These are phyloP conservation scores for Echinarachnius parma DNA, from an alignment of 53 echinoderm and acorn worm genomes.

Conservation along the genomic window DNA sequence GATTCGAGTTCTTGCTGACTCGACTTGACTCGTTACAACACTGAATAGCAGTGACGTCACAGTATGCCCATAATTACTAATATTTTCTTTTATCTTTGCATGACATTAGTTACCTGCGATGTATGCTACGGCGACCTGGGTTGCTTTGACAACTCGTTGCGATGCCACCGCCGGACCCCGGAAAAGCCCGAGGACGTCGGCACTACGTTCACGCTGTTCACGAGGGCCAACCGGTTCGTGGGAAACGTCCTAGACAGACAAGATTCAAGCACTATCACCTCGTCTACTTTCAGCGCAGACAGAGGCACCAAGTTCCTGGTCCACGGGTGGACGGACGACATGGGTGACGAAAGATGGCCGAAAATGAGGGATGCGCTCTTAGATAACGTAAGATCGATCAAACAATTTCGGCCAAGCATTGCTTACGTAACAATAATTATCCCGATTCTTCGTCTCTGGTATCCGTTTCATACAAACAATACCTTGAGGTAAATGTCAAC, in stretches of 20 bases:
- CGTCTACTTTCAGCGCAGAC: constrained; percentile 18
- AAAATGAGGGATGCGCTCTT: constrained; percentile 51
- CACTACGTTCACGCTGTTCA: constrained; percentile 39
- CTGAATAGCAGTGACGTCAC: too few species aligned
- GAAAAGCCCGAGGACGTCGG: constrained; percentile 33
- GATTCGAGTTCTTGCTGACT: too few species aligned
- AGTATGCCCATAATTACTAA: too few species aligned
- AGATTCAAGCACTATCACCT: constrained; percentile 8
- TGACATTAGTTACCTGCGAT: too few species aligned
- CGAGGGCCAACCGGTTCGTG: constrained; percentile 10
- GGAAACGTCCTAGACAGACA: constrained; percentile 1
- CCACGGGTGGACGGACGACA: constrained; percentile 39
- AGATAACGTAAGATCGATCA: constrained; percentile 11
- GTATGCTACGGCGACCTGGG: constrained; percentile 40
- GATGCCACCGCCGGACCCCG: constrained; percentile 21
- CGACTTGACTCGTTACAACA: too few species aligned
- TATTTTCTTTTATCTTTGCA: too few species aligned
- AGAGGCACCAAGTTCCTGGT: constrained; percentile 52
- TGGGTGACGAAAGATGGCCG: constrained; percentile 8
- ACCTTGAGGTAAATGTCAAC: too few species aligned
- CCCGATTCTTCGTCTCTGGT: too few species aligned
- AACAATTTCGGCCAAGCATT: too few species aligned
- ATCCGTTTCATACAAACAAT: too few species aligned
- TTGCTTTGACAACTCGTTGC: constrained; percentile 16
- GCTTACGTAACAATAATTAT: too few species aligned